A percentile compares a stretch with the other conserved stretches of the same genome.
phyloP scores from a whole-genome alignment of 2,888 invertebrate species.

The Lithosia quadra region DNA sequence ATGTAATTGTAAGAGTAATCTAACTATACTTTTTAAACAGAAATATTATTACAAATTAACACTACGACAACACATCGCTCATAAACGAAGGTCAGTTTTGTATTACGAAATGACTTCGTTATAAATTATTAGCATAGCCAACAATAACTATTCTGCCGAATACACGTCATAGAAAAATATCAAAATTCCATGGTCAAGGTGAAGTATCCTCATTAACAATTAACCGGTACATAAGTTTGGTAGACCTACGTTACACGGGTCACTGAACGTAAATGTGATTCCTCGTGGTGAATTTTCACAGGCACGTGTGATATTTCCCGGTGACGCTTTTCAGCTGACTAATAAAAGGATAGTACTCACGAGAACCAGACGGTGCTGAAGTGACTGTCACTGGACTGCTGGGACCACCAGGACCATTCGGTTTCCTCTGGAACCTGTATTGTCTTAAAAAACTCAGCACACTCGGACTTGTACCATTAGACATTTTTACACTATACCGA shows the following conservation, averaged over 20 bases:
- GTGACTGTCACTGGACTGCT: constrained; percentile 72
- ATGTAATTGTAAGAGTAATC: no score
- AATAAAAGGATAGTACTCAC: constrained; percentile 65
- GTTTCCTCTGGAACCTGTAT: constrained; percentile 90
- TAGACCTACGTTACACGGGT: constrained; percentile 60
- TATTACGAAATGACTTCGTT: not conserved
- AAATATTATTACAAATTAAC: not conserved
- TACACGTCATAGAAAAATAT: not conserved
- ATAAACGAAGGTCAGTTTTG: not conserved
- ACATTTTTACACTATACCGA: constrained; percentile 67
- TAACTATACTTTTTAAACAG: not conserved
- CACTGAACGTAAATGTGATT: constrained; percentile 58
- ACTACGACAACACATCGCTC: not conserved
- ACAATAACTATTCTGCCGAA: not conserved
- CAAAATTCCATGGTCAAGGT: constrained; percentile 14
- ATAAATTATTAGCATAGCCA: not conserved
- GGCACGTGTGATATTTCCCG: constrained; percentile 55
- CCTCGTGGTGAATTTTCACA: constrained; percentile 52
- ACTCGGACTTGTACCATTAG: constrained; percentile 85
- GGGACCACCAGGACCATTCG: constrained; percentile 69
- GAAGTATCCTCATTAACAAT: constrained; percentile 18
- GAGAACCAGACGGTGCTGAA: constrained; percentile 72
- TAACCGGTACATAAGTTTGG: constrained; percentile 44
- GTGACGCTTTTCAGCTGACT: constrained; percentile 23
- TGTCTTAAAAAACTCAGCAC: constrained; percentile 89